phyloP scores from a whole-genome alignment of 1,140 invertebrate species.

The Cotesia glomerata region DNA sequence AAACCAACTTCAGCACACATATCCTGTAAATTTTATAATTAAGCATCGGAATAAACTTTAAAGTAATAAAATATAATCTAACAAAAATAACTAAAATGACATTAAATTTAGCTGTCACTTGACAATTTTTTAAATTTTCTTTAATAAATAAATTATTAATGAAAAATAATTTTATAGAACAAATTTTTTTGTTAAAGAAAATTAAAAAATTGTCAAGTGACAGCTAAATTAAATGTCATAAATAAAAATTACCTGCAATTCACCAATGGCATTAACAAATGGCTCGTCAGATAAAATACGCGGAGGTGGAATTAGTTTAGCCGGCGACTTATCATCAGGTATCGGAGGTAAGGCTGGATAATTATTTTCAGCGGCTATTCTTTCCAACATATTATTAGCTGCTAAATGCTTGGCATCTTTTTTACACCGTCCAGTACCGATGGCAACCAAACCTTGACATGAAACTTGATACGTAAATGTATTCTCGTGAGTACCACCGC shows the following conservation, averaged over 20 bases:
- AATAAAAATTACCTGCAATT: constrained; percentile 44
- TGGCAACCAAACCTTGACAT: constrained; percentile 57
- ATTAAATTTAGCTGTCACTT: too few relatives aligned
- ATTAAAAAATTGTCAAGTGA: too few relatives aligned
- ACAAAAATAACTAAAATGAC: not conserved
- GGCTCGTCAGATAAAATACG: constrained; percentile 36
- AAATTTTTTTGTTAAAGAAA: too few relatives aligned
- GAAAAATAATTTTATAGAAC: too few relatives aligned
- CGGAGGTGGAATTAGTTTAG: constrained; percentile 35
- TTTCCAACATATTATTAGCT: constrained; percentile 67
- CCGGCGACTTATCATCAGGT: constrained; percentile 43
- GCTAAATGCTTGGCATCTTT: constrained; percentile 76
- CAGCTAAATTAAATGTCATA: constrained; percentile 18
- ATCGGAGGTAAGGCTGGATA: constrained; percentile 50
- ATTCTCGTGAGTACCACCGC: constrained; percentile 74
- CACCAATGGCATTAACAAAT: constrained; percentile 56
- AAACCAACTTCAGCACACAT: constrained; percentile 72
- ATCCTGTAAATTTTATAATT: constrained; percentile 47
- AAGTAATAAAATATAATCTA: not conserved
- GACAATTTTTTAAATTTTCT: too few relatives aligned
- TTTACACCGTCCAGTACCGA: constrained; percentile 70
- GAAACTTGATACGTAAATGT: constrained; percentile 71
- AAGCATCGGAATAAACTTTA: constrained; percentile 4
- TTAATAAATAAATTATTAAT: too few relatives aligned
- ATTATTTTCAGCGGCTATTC: constrained; percentile 55